These are phyloP conservation scores for Hydrozoanthus gracilis DNA, from an alignment of 92 coral and sea anemone species.

Conservation along the genomic window DNA sequence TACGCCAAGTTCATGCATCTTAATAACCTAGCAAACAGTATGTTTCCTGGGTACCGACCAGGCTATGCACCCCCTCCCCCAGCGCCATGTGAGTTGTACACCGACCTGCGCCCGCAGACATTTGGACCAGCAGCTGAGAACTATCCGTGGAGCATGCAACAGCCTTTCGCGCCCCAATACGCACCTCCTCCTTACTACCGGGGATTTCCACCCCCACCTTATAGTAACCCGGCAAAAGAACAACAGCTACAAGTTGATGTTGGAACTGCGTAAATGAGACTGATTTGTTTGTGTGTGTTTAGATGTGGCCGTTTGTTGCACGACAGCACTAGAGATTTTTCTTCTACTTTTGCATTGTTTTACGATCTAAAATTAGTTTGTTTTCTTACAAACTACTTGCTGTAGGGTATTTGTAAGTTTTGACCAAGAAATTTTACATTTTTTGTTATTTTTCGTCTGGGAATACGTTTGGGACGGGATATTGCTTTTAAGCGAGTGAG, in stretches of 20 bases:
- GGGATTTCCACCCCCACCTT: constrained; percentile 47
- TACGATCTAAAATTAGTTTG: too few relatives aligned
- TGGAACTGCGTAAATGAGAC: constrained; percentile 1
- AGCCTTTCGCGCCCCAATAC: constrained; percentile 12
- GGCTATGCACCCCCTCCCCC: neutral
- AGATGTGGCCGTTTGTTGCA: neutral
- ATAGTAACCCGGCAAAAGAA: constrained; percentile 33
- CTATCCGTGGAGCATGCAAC: constrained; percentile 12
- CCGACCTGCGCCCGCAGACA: constrained; percentile 48
- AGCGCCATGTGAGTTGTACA: constrained; percentile 36
- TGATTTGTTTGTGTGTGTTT: neutral
- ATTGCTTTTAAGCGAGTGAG: too few relatives aligned
- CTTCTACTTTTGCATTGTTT: neutral
- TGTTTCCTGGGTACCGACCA: constrained; percentile 25
- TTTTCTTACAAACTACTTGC: too few relatives aligned
- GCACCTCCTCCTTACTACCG: constrained; percentile 48
- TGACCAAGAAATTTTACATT: too few relatives aligned
- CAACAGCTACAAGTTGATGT: constrained; percentile 15
- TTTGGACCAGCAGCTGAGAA: constrained; percentile 37
- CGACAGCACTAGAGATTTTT: neutral
- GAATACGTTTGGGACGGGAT: too few relatives aligned
- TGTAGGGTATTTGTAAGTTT: too few relatives aligned
- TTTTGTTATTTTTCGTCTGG: too few relatives aligned
- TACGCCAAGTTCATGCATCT: constrained; percentile 38
- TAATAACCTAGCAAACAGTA: constrained; percentile 36